Base-by-base conservation (phyloP, 1,140 invertebrate species). In the Drosophila quadrilineata region DNA sequence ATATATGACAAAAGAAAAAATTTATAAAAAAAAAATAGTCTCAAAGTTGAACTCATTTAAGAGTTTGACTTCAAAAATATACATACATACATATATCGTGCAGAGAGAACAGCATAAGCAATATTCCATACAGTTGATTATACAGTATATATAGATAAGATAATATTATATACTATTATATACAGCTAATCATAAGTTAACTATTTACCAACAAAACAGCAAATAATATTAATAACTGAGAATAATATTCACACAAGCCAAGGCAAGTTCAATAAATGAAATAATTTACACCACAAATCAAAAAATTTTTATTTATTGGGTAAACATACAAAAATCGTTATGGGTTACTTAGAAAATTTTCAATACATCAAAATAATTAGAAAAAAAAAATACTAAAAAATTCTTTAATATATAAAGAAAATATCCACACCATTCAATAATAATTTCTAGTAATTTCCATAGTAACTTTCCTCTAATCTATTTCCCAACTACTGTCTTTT, bases 201-300 rank as follows among this genome's bases (percentile, higher is more conserved):
- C 77, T 84, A 84, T 84, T 84, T 84, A 84, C 79, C 69, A 68
- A 52, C 14, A 26, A 80, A 71, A 48, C 6, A 33, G n/a, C n/a
- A 10, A 41, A 3, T 12, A 28, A 45, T 28, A 45, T 24, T 26
- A 48, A 29, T 56, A 38, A 41, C 41, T 64, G 60, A 60, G 10
- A 24, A 52, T 60, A 9, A 33, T 60, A 26, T 46, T 60, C 63
- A 43, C 63, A 60, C 36, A 69, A 26, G 57, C 57, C 46, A 36
- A 58, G 58, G 22, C 36, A 54, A 64, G 65, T 82, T 82, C 73
- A 84, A 84, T 84, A 84, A 84, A 84, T 65, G 43, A 73, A 84
- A 84, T 84, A 76, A 84, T 84, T 84, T 84, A 84, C 77, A 82
- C 75, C 66, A 74, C 41, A 52, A 49, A 36, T 22, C 36, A 5